phyloP scores from a whole-genome alignment of 2,888 invertebrate species.

The Volucella bombylans region DNA sequence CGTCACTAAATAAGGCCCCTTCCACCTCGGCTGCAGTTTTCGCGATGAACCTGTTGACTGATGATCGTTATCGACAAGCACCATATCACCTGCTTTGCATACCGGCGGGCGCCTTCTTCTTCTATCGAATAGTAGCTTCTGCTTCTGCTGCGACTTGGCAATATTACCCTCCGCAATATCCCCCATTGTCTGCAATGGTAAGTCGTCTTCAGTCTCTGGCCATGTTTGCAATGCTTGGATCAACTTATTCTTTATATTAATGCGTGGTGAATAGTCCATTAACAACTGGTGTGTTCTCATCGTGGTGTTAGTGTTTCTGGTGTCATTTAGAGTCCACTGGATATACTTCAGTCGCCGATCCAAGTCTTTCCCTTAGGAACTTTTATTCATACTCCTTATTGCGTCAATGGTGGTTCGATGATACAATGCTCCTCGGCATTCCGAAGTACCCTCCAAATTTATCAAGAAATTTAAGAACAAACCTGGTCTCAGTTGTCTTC shows the following conservation, averaged over 20 bases:
- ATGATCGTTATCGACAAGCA: constrained; percentile 1
- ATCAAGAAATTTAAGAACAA: too few relatives aligned
- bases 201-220: too few relatives aligned
- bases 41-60: neutral
- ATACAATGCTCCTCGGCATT: too few relatives aligned
- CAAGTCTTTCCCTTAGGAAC: too few relatives aligned
- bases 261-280: neutral
- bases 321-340: constrained; percentile 38
- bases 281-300: neutral
- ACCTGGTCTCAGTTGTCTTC: too few relatives aligned
- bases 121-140: neutral
- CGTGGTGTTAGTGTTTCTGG: neutral
- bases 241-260: too few relatives aligned
- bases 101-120: neutral
- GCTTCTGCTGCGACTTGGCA: constrained; percentile 4
- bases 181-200: neutral
- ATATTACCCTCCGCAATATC: neutral
- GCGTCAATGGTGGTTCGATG: too few relatives aligned
- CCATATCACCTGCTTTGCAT: neutral
- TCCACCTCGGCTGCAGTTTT: too few relatives aligned
- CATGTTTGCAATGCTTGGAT: too few relatives aligned
- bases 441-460: too few relatives aligned
- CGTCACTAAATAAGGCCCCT: too few relatives aligned
- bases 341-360: neutral
- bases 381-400: too few relatives aligned